Base-by-base conservation (phyloP, 2,113 vertebrate genomes). In the Hyla sarda region DNA sequence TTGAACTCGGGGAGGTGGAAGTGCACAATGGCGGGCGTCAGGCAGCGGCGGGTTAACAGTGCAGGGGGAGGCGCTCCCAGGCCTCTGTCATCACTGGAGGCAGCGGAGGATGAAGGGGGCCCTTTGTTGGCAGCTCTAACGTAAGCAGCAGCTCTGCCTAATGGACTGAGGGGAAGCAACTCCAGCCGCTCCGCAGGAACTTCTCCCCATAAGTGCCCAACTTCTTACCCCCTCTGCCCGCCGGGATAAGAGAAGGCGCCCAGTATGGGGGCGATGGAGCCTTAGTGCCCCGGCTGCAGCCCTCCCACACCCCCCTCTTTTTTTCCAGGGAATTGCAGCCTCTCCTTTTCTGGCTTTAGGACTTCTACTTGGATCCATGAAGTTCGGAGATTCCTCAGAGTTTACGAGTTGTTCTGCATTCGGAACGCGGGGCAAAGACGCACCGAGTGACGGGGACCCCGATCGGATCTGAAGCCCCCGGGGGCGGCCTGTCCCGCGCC, bases 111-210 rank as follows among this genome's bases (percentile, higher is more conserved):
- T 94, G 95, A 95, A 96, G 96, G 95, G 94, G 95, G 95, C 96
- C 95, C 97, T 97, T 99, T 98, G 97, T 99, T 98, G 97, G 95
- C 95, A 88, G 93, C 89, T 41, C 37, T 78, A 94, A 92, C 91
- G 91, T 90, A 91, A 93, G 95, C 93, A 93, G 95, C 93, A 84
- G 90, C 88, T 41, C 82, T 79, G n/a, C 89, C 91, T 88, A 60
- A 87, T 90, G 81, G 89, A 90, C 87, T 85, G 80, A 76, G 82
- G 89, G n/a, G 69, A 17, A 19, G 54, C 84, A 71, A 72, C 88
- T 82, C 84, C 48, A 41, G 21, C 47, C 54, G 47, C 23, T 19
- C 45, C 17, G 10, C 76, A 45, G 16, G 12, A 80, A 81, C 84
- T 73, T 60, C 19, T 77, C 30, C n/a, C 32, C 30, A 85, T 67